These are phyloP conservation scores for Cataglyphis albicans DNA, from an alignment of 2,888 invertebrate genomes.

Conservation along the genomic window DNA sequence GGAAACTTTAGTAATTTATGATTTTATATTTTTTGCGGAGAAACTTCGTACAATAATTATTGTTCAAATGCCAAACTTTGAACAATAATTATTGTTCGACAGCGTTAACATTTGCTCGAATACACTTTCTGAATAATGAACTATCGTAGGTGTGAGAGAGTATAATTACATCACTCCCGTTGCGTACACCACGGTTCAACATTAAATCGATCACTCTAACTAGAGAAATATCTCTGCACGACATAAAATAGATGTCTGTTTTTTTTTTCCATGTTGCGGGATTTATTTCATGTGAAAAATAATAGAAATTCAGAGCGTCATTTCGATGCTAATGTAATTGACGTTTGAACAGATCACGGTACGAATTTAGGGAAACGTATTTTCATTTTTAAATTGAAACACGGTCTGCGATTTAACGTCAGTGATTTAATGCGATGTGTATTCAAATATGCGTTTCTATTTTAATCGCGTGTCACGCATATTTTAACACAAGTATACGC, in stretches of 20 bases:
- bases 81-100: conserved; percentile 26
- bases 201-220: conserved; percentile 5
- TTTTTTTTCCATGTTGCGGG: not conserved
- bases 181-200: not conserved
- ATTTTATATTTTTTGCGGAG: not conserved
- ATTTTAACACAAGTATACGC: not conserved
- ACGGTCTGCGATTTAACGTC: not conserved
- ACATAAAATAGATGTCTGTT: not conserved
- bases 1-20: not conserved
- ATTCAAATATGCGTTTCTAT: not conserved
- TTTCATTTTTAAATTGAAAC: not conserved
- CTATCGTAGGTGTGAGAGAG: not conserved
- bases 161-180: not conserved
- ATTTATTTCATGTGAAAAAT: not conserved
- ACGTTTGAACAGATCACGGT: not conserved
- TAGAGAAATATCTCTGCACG: not conserved
- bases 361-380: not conserved
- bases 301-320: not conserved
- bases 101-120: conserved; percentile 21
- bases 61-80: not conserved
- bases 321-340: not conserved
- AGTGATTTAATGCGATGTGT: too few species aligned
- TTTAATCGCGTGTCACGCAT: not conserved
- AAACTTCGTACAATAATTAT: conserved; percentile 26
- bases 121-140: conserved; percentile 9